A percentile compares a stretch with the other conserved stretches of the same genome.
phyloP scores from a whole-genome alignment of 2,113 vertebrate genomes.

The Odontophorus gujanensis region DNA sequence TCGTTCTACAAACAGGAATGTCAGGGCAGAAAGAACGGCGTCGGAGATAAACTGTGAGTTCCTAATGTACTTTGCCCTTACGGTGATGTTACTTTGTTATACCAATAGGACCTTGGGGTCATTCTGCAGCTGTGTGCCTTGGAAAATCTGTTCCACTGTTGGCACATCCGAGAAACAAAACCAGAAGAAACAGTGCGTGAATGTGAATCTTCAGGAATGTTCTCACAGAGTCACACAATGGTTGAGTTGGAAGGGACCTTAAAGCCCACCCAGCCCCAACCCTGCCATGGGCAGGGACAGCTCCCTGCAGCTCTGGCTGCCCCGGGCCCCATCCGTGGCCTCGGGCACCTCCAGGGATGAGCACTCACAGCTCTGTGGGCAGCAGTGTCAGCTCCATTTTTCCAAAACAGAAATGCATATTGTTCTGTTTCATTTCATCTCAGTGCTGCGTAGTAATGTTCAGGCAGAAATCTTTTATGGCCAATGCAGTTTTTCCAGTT shows the following conservation, averaged over 20 bases:
- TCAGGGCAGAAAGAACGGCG: conserved; percentile 88
- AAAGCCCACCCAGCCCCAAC: neutral
- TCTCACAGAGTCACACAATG: neutral
- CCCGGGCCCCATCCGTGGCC: neutral
- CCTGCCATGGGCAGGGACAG: neutral
- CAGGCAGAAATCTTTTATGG: neutral
- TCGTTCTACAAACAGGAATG: conserved; percentile 90
- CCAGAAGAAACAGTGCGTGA: neutral
- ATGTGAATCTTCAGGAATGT: rapidly evolving
- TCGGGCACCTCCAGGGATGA: neutral
- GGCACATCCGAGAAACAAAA: neutral
- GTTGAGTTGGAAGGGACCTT: neutral
- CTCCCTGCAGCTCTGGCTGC: neutral
- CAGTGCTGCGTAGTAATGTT: neutral
- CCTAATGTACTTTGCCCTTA: neutral
- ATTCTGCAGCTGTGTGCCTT: rapidly evolving
- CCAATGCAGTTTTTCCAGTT: neutral
- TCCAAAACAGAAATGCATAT: neutral
- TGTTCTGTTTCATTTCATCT: neutral
- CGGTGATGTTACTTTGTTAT: neutral
- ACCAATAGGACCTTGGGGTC: rapidly evolving
- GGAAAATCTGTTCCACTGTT: neutral
- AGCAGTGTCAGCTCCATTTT: neutral
- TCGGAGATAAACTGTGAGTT: conserved; percentile 97
- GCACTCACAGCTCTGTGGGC: neutral